A percentile compares a stretch with the other conserved stretches of the same genome.
These are phyloP conservation scores for Equus quagga DNA, from an alignment of 2,113 vertebrate species.

Conservation along the genomic window DNA sequence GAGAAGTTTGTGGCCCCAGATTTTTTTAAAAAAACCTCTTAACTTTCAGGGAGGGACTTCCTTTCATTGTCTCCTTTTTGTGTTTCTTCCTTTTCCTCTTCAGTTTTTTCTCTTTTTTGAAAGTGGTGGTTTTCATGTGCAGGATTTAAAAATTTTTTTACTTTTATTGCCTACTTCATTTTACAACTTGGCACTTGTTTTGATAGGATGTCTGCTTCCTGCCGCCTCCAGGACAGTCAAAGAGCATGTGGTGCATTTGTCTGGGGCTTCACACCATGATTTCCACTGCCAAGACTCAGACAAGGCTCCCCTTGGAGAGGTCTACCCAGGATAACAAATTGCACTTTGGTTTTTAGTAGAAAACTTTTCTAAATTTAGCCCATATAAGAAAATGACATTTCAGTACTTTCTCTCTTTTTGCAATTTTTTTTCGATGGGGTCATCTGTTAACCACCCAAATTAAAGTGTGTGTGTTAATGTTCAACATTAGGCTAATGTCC, in stretches of 20 bases:
- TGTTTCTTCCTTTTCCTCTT: slow-evolving; percentile 68
- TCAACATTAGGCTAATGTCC: slow-evolving; percentile 16
- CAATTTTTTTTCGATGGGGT: neutral
- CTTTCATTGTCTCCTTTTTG: slow-evolving; percentile 62
- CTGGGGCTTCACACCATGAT: neutral
- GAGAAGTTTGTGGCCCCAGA: neutral
- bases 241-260: neutral
- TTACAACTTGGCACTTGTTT: slow-evolving; percentile 39
- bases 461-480: slow-evolving; percentile 2
- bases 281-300: neutral
- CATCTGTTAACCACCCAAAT: neutral
- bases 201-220: slow-evolving; percentile 32
- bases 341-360: slow-evolving; percentile 4
- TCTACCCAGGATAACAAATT: neutral
- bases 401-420: neutral
- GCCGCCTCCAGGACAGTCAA: neutral
- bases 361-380: neutral
- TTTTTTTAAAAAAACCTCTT: neutral
- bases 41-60: slow-evolving; percentile 53
- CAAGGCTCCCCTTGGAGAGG: neutral
- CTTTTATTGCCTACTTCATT: slow-evolving; percentile 17
- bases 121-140: neutral
- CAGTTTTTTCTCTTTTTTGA: slow-evolving; percentile 34
- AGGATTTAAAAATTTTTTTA: neutral
- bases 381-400: neutral